phyloP scores from a whole-genome alignment of 2,797 vertebrate genomes.

The Macropodus opercularis region DNA sequence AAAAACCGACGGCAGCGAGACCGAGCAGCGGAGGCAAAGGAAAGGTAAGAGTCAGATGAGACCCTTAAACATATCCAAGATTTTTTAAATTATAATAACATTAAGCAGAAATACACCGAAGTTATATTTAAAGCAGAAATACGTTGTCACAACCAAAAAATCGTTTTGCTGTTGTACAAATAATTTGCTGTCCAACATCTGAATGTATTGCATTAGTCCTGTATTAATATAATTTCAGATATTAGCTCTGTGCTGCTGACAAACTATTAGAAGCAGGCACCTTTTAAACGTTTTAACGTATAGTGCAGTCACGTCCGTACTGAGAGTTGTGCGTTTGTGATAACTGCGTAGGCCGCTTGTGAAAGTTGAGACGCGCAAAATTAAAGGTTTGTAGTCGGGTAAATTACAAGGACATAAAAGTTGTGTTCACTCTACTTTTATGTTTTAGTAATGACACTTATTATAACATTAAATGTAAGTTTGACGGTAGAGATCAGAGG shows the following conservation, averaged over 20 bases:
- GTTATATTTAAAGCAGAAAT: slow-evolving; percentile 1
- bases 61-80: not conserved
- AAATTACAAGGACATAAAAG: slow-evolving; percentile 63
- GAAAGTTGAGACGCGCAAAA: slow-evolving; percentile 55
- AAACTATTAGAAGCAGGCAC: not conserved
- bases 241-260: not conserved
- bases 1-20: slow-evolving; percentile 93
- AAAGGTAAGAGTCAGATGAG: slow-evolving; percentile 77
- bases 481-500: slow-evolving; percentile 38
- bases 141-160: not conserved
- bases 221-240: not conserved
- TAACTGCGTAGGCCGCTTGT: slow-evolving; percentile 10
- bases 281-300: not conserved
- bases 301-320: not conserved
- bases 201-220: not conserved
- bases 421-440: slow-evolving; percentile 50
- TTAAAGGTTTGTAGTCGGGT: slow-evolving; percentile 46
- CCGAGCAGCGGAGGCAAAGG: slow-evolving; percentile 90
- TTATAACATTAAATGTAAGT: slow-evolving; percentile 37
- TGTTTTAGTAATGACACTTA: slow-evolving; percentile 45
- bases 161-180: not conserved
- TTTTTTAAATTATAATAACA: not conserved
- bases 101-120: not conserved
- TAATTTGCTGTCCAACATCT: slow-evolving; percentile 41
- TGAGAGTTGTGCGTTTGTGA: slow-evolving; percentile 28